Evolutionary conservation across 2,797 vertebrate genomes (phyloP), one percentile per base, ranked within the genome.

Genomic region (Steatocranus sp.): DNA sequence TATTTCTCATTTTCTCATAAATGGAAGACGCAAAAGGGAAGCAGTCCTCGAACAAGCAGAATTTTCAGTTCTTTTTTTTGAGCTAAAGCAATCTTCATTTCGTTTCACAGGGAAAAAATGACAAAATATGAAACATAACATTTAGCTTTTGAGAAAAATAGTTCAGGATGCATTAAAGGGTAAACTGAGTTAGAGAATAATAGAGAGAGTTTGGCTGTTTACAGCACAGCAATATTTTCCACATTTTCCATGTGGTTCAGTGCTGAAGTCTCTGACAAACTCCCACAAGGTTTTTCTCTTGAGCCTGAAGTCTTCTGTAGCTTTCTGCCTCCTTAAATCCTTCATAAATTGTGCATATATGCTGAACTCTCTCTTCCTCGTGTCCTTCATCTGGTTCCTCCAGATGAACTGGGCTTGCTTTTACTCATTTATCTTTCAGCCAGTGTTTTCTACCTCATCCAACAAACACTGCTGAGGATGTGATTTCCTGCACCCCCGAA

Each of bases 21-120:
- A 86, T 34, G 49, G 4, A 30, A 86, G 49, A 32, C 36, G 27
- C 4, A 80, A 84, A 87, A 89, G 11, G 53, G 79, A 90, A 78
- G 61, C 8, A n/a, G 7, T 51, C 5, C 15, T 61, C 66, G 8
- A 83, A 6, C 56, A 27, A 46, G 74, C 54, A 36, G 10, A 48
- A 75, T 77, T 43, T 91, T 94, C 89, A 41, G 15, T 93, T 94
- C 94, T 90, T 79, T 75, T 66, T 91, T 82, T 18, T 1, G 25
- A 58, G 8, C 63, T 36, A 3, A 3, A 76, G 2, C 6, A 23
- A 3, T 10, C 1, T 70, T 38, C 43, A 80, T 89, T 92, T 90
- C 70, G 4, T 78, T 91, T 89, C 61, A 74, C 43, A 80, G 74
- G n/a, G 11, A 53, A 63, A 63, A 58, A 74, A n/a, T 3, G 23